Conservation (phyloP, 2,113 vertebrate genomes). For the rat (Rattus norvegicus) region DNA sequence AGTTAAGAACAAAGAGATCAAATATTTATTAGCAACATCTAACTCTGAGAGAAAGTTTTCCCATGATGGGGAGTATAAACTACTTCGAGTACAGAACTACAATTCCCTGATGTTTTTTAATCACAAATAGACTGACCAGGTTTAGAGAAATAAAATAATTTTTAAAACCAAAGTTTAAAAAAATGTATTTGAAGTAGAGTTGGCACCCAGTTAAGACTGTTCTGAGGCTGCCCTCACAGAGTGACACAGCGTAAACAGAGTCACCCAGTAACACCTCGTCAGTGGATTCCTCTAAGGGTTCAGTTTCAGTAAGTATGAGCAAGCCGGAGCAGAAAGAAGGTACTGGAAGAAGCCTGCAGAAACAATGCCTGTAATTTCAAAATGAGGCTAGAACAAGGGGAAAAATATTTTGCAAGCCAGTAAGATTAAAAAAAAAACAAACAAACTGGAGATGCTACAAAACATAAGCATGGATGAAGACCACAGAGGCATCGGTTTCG, state of each 20-base stretch:
- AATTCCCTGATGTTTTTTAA: constrained; percentile 6
- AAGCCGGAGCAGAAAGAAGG: background rate
- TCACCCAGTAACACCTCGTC: constrained; percentile 36
- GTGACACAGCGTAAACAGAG: constrained; percentile 52
- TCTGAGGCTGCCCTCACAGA: constrained; percentile 42
- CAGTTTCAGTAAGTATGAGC: constrained; percentile 43
- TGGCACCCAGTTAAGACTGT: constrained; percentile 24
- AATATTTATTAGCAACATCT: constrained; percentile 29
- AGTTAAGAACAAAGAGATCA: constrained; percentile 32
- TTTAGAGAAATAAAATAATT: constrained; percentile 33
- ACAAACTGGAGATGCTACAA: constrained; percentile 32
- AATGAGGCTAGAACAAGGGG: background rate
- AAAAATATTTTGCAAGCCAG: background rate
- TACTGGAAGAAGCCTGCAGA: constrained; percentile 31
- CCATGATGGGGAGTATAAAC: background rate
- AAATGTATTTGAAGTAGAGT: constrained; percentile 50
- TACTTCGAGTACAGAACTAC: background rate
- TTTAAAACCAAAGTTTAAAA: constrained; percentile 36
- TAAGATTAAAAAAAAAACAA: constrained; percentile 42
- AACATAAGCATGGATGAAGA: constrained; percentile 37
- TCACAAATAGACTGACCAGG: constrained; percentile 26
- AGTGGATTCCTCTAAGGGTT: constrained; percentile 51
- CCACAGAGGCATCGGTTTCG: background rate
- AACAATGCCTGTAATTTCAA: constrained; percentile 1
- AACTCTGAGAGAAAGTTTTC: constrained; percentile 40